Conservation (phyloP, 2,888 invertebrate genomes). For the Nyleta sp. region DNA sequence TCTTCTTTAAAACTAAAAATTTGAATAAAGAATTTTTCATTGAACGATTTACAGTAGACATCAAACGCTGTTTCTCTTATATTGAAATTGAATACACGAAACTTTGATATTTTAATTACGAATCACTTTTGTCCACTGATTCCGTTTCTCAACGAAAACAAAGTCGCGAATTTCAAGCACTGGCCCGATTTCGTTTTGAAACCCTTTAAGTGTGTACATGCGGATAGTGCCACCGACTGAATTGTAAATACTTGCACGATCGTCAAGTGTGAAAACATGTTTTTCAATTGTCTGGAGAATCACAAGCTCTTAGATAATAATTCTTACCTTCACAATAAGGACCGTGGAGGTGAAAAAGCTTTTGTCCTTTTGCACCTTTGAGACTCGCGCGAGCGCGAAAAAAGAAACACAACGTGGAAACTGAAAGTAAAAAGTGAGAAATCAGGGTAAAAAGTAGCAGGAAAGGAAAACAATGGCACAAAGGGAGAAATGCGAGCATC, state of each 20-base stretch:
- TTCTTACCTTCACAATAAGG: conserved; percentile 63
- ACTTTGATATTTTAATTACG: no score
- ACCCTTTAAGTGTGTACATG: conserved; percentile 41
- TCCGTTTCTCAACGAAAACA: no score
- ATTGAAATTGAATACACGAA: no score
- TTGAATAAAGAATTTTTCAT: no score
- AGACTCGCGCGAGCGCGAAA: conserved; percentile 43
- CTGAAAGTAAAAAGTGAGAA: background rate
- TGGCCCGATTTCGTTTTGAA: conserved; percentile 28
- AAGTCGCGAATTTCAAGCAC: conserved; percentile 53
- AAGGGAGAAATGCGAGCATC: conserved; percentile 40
- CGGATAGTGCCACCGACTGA: conserved; percentile 60
- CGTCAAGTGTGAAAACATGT: conserved; percentile 65
- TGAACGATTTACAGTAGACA: no score
- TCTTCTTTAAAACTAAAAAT: no score
- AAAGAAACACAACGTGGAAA: conserved; percentile 14
- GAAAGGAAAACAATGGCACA: conserved; percentile 31
- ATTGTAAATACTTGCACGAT: conserved; percentile 71
- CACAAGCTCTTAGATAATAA: conserved; percentile 60
- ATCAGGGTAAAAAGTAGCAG: conserved; percentile 9
- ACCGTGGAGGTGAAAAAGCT: conserved; percentile 65
- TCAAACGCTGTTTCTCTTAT: no score
- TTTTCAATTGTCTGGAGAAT: conserved; percentile 62
- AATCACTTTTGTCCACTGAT: no score
- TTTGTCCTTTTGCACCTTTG: conserved; percentile 60